A percentile compares a stretch with the other conserved stretches of the same genome.
These are phyloP conservation scores for Micronisus gabar DNA, from an alignment of 2,113 vertebrate species.

Conservation along the genomic window DNA sequence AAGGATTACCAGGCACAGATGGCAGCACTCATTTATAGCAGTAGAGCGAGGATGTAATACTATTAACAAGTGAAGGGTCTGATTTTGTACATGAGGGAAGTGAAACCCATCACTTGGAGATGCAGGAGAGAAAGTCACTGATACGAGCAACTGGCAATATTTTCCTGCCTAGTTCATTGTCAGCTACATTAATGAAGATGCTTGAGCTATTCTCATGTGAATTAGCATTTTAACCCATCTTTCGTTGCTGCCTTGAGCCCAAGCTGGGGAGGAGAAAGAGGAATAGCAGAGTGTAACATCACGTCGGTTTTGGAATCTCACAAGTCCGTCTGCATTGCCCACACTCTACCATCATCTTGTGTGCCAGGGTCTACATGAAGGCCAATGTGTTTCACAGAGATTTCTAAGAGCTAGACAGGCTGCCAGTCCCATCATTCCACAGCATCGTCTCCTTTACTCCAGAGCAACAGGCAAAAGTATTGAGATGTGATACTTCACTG, in stretches of 20 bases:
- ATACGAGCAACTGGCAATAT: not conserved
- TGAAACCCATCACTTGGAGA: not conserved
- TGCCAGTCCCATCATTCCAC: not conserved
- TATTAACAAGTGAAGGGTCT: not conserved
- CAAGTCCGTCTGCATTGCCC: not conserved
- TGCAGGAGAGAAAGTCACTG: not conserved
- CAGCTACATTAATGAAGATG: not conserved
- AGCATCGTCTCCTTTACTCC: not conserved
- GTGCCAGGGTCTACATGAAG: not conserved
- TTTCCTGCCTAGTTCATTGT: not conserved
- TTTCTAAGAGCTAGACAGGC: not conserved
- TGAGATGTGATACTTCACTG: not conserved
- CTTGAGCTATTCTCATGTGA: not conserved
- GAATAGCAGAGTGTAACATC: not conserved
- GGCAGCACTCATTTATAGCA: not conserved
- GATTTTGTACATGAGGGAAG: not conserved
- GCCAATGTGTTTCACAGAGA: not conserved
- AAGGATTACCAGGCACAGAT: constrained; percentile 17
- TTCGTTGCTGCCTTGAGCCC: not conserved
- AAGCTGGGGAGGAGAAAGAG: not conserved
- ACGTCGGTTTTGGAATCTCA: not conserved
- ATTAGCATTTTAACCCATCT: not conserved
- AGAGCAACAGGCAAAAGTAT: not conserved
- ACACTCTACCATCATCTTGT: not conserved
- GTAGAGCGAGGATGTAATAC: not conserved